These are phyloP conservation scores for Neosilurus hyrtlii DNA, from an alignment of 2,797 vertebrate genomes.

Conservation along the genomic window DNA sequence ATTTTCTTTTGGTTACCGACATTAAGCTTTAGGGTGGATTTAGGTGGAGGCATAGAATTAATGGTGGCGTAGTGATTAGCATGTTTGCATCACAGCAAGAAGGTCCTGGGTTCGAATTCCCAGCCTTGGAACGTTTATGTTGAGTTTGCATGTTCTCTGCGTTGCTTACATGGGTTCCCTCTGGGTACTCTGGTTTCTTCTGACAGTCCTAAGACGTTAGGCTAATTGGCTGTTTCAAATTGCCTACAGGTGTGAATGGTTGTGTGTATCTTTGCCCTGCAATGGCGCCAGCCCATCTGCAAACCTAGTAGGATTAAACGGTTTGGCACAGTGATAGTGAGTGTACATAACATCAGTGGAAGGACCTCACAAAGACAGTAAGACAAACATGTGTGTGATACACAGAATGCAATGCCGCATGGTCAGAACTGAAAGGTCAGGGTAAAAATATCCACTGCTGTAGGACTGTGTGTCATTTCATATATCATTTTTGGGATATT, in stretches of 20 bases:
- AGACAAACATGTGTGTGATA: not conserved
- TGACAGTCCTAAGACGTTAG: too few species aligned
- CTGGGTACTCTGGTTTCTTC: too few species aligned
- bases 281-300: too few species aligned
- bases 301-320: too few species aligned
- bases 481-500: not conserved
- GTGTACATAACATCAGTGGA: not conserved
- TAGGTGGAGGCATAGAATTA: not conserved
- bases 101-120: too few species aligned
- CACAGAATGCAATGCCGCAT: not conserved
- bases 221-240: too few species aligned
- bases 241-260: too few species aligned
- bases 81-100: too few species aligned
- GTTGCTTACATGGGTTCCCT: too few species aligned
- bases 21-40: not conserved
- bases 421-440: constrained; percentile 4
- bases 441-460: not conserved
- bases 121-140: too few species aligned
- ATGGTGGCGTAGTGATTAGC: not conserved
- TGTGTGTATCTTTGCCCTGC: too few species aligned
- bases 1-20: not conserved
- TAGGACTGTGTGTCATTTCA: not conserved
- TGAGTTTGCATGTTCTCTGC: too few species aligned
- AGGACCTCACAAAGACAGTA: not conserved
- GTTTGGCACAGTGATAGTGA: not conserved